Conservation (phyloP, 2,113 vertebrate genomes). For the Aleadryas rufinucha region DNA sequence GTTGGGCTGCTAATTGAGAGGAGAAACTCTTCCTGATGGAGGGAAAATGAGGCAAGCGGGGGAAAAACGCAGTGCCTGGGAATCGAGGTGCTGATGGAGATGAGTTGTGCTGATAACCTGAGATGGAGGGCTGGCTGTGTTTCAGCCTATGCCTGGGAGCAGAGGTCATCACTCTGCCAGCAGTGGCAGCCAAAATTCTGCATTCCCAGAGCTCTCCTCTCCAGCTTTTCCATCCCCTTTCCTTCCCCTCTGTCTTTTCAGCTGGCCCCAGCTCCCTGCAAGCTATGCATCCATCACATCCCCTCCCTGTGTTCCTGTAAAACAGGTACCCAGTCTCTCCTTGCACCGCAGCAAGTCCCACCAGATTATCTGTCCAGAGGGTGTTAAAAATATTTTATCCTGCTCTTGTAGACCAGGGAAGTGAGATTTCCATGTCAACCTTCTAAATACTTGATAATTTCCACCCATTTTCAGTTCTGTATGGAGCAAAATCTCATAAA, state of each 20-base stretch:
- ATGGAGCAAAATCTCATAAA: not conserved
- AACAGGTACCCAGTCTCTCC: too few relatives aligned
- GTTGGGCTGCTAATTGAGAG: not conserved
- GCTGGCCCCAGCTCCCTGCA: not conserved
- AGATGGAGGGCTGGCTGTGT: not conserved
- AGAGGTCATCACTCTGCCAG: not conserved
- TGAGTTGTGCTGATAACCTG: not conserved
- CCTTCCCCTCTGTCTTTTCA: not conserved
- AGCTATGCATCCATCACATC: not conserved
- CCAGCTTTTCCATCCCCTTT: not conserved
- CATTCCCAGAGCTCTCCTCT: not conserved
- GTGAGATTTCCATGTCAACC: not conserved
- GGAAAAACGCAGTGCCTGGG: not conserved
- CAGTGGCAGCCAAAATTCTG: not conserved
- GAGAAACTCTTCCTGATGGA: not conserved
- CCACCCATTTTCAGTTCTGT: not conserved
- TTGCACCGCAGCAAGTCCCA: not conserved
- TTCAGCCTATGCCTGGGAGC: not conserved
- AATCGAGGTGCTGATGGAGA: accelerated
- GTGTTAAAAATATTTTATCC: not conserved
- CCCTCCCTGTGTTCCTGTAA: not conserved
- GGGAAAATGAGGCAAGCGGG: not conserved
- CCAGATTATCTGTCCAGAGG: not conserved
- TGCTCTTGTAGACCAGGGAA: not conserved
- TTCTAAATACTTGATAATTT: not conserved